Evolutionary conservation across 1,140 invertebrate species (phyloP), one percentile per base, ranked within the genome.

Genomic region (Macrobrachium rosenbergii): DNA sequence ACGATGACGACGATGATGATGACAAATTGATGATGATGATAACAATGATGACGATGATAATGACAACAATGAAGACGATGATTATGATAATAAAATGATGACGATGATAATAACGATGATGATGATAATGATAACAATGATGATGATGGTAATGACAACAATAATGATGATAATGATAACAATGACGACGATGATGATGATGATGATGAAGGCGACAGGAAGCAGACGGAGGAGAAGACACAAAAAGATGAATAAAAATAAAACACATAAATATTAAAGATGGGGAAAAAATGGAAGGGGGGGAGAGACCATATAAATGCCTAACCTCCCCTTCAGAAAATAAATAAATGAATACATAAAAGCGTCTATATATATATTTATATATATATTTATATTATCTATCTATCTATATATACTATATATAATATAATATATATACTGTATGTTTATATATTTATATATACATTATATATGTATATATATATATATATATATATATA

Each of bases 401-500:
- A 69, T 21, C 14, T 21, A 69, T 21, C 14, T 21, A 21, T 21
- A 21, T 21, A 37, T 21, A 21, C 5, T 21, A 21, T 21, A 21
- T 21, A 37, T 21, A 21, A 21, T 21, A 37, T 21, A 21, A 2
- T 21, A 21, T 21, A 21, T 21, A 37, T 21, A 21, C n/a, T n/a
- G n/a, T 21, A 21, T 21, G 8, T 21, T 2, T 21, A 6, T 21
- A 6, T 69, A 6, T 69, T 0, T 69, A 6, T 67, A 28, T 67
- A 28, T 67, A 28, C 8, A 28, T 52, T 67, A 12, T 12, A 12
- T 67, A 67, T 67, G 8, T 67, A 67, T 67, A 67, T 67, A 67
- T 67, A 67, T 67, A 67, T 67, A 67, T 67, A 67, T 67, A 67
- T 67, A 67, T 67, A 67, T 67, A 67, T 67, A 28, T 67, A 28